Conservation (phyloP, 2,888 invertebrate genomes). For the Platypus cylindrus region DNA sequence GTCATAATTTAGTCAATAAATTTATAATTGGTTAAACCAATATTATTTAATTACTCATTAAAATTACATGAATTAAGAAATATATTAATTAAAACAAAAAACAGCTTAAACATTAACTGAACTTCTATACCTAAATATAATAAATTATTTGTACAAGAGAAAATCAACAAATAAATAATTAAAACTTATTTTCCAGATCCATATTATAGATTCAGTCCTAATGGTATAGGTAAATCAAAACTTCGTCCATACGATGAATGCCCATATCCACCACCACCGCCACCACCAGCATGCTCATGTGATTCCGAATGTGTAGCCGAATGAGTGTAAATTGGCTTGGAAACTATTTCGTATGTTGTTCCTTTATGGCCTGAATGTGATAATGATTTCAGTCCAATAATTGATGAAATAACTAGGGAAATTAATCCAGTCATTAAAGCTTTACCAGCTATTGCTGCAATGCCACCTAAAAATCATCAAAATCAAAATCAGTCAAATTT, state of each 20-base stretch:
- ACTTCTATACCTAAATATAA: no score
- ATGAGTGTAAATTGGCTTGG: constrained; percentile 66
- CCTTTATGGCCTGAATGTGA: constrained; percentile 51
- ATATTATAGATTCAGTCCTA: constrained; percentile 39
- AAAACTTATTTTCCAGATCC: no score
- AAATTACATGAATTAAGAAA: no score
- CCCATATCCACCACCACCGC: constrained; percentile 33
- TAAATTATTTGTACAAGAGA: no score
- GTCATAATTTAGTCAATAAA: no score
- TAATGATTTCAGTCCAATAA: constrained; percentile 62
- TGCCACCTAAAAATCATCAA: constrained; percentile 38
- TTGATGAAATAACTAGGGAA: constrained; percentile 64
- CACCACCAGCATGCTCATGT: constrained; percentile 47
- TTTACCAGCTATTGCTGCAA: constrained; percentile 70
- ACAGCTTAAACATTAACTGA: no score
- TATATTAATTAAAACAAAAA: no score
- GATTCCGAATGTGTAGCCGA: constrained; percentile 53
- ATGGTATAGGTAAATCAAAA: constrained; percentile 34
- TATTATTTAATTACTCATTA: no score
- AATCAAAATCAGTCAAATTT: neutral
- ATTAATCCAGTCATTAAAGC: constrained; percentile 72
- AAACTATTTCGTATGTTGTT: constrained; percentile 74
- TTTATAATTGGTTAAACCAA: no score
- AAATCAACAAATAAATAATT: no score
- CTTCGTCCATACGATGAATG: constrained; percentile 44